Evolutionary conservation across 2,797 vertebrate genomes (phyloP).

Genomic region (Tarsius wallacei): DNA sequence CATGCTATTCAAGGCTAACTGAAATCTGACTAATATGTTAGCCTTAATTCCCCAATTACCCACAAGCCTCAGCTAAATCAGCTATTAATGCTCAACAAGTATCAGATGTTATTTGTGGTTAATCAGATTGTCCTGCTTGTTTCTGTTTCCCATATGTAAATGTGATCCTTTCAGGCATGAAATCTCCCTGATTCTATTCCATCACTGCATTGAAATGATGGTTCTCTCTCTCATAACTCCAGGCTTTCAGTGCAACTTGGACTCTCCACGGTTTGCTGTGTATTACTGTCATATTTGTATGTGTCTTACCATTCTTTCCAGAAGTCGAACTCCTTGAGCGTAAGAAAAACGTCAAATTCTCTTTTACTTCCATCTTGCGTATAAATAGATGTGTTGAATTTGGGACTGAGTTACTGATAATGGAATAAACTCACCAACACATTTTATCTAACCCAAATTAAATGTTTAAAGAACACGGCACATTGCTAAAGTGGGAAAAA

Average conservation of each 20-base stretch:
- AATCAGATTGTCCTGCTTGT: slow-evolving; percentile 48
- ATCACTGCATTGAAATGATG: not conserved
- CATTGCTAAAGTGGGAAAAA: slow-evolving; percentile 11
- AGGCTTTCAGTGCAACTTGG: not conserved
- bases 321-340: not conserved
- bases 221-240: not conserved
- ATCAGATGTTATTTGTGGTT: slow-evolving; percentile 54
- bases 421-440: not conserved
- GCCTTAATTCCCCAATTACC: slow-evolving; percentile 45
- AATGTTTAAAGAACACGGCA: not conserved
- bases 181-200: not conserved
- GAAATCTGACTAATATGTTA: slow-evolving; percentile 53
- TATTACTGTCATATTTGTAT: not conserved
- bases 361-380: not conserved
- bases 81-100: not conserved
- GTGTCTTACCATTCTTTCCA: slow-evolving; percentile 21
- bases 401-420: not conserved
- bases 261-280: not conserved
- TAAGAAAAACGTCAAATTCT: not conserved
- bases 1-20: slow-evolving; percentile 25
- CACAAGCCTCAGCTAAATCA: slow-evolving; percentile 31
- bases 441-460: slow-evolving; percentile 10
- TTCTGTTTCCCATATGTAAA: not conserved
- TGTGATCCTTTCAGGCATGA: not conserved
- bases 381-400: not conserved